phyloP scores from a whole-genome alignment of 2,797 vertebrate species.

The Syngnathus rostellatus region DNA sequence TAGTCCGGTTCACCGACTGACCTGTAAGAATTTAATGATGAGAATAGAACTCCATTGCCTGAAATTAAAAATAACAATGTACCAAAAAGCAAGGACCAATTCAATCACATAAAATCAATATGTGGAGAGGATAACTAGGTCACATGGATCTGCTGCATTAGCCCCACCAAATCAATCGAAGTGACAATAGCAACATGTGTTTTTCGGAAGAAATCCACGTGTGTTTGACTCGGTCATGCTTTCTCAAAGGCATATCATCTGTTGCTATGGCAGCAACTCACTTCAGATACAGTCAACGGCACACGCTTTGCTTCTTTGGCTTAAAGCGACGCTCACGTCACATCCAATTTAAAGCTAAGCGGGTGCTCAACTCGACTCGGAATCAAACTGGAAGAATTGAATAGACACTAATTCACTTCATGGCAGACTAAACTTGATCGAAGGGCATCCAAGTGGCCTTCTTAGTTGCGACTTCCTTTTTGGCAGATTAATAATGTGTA shows the following conservation, averaged over 20 bases:
- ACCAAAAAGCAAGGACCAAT: neutral
- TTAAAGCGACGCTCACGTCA: neutral
- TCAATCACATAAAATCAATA: conserved; percentile 3
- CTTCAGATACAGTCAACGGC: neutral
- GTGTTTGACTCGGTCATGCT: neutral
- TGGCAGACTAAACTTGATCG: neutral
- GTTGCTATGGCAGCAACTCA: conserved; percentile 2
- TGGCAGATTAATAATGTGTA: no score
- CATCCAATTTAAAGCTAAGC: neutral
- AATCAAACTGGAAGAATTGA: neutral
- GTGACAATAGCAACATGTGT: neutral
- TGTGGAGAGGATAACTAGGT: neutral
- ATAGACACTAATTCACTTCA: no score
- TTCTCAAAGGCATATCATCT: neutral
- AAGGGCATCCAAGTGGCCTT: no score
- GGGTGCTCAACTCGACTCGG: neutral
- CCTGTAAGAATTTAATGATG: neutral
- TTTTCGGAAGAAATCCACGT: neutral
- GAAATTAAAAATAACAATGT: neutral
- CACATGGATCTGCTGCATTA: neutral
- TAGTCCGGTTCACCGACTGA: neutral
- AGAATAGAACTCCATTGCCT: neutral
- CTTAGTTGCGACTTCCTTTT: no score
- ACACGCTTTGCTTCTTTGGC: neutral
- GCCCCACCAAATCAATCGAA: neutral